These are phyloP conservation scores for Zaprionus davidi DNA, from an alignment of 1,140 invertebrate genomes.

Conservation along the genomic window DNA sequence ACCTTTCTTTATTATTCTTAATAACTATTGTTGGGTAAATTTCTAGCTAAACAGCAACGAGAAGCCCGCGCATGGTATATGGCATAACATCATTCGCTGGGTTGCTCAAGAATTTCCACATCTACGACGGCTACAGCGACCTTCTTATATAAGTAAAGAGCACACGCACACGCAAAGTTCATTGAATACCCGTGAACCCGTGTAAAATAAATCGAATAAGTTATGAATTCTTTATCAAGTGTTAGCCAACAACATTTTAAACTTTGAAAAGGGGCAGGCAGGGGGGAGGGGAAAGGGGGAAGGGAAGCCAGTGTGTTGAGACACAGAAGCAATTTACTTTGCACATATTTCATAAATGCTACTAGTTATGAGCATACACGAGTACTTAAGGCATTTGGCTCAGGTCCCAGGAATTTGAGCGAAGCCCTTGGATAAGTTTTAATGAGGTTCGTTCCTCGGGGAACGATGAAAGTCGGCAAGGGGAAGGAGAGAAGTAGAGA, in stretches of 20 bases:
- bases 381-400: slow-evolving; percentile 7
- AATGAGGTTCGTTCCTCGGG: background rate
- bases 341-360: slow-evolving; percentile 9
- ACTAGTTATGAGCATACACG: slow-evolving; percentile 10
- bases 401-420: background rate
- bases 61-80: background rate
- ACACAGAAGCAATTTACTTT: slow-evolving; percentile 1
- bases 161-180: slow-evolving; percentile 4
- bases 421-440: slow-evolving; percentile 6
- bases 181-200: slow-evolving; percentile 1
- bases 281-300: background rate
- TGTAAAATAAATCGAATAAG: slow-evolving; percentile 11
- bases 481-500: too few species aligned
- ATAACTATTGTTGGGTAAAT: slow-evolving; percentile 1
- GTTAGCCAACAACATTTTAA: slow-evolving; percentile 9
- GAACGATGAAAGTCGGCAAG: background rate
- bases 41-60: background rate
- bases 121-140: background rate
- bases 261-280: background rate
- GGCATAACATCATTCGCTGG: background rate
- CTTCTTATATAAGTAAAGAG: background rate
- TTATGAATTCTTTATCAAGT: slow-evolving; percentile 3
- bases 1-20: background rate
- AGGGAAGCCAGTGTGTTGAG: background rate
- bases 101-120: background rate